Percentiles rank a stretch among this genome's conserved stretches.
These are phyloP conservation scores for Acanthurus leucopareius DNA, from an alignment of 2,797 vertebrate genomes.

Conservation along the genomic window DNA sequence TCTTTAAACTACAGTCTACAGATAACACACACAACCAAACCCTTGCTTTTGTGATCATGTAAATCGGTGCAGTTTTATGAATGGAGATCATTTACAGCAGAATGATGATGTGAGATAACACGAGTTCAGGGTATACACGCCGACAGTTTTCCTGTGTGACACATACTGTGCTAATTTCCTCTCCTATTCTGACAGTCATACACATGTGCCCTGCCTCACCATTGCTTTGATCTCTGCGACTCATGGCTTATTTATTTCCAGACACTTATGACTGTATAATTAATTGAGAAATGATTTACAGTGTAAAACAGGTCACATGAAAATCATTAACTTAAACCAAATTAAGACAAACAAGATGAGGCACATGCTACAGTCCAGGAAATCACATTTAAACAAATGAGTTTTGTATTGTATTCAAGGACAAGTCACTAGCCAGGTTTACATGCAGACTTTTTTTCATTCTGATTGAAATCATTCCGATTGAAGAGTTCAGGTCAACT, in stretches of 20 bases:
- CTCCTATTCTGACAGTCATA: background rate
- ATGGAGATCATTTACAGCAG: background rate
- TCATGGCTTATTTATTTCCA: background rate
- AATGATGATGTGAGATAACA: slow-evolving; percentile 37
- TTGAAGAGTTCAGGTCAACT: too few relatives aligned
- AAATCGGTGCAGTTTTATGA: slow-evolving; percentile 12
- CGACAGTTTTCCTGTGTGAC: slow-evolving; percentile 1
- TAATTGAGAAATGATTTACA: slow-evolving; percentile 5
- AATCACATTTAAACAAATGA: background rate
- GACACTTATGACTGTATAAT: background rate
- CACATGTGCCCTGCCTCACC: too few relatives aligned
- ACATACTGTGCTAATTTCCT: background rate
- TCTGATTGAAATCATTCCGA: too few relatives aligned
- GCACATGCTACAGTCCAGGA: background rate
- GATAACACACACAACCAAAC: background rate
- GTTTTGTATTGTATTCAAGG: background rate
- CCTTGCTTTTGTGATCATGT: background rate
- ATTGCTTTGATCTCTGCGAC: background rate
- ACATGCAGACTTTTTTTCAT: too few relatives aligned
- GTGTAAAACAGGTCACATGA: background rate
- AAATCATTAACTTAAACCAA: background rate
- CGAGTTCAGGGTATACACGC: background rate
- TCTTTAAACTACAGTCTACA: background rate
- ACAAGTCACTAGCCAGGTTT: background rate
- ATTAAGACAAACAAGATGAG: background rate